phyloP scores from a whole-genome alignment of 2,113 vertebrate genomes.

The Dicaeum eximium region DNA sequence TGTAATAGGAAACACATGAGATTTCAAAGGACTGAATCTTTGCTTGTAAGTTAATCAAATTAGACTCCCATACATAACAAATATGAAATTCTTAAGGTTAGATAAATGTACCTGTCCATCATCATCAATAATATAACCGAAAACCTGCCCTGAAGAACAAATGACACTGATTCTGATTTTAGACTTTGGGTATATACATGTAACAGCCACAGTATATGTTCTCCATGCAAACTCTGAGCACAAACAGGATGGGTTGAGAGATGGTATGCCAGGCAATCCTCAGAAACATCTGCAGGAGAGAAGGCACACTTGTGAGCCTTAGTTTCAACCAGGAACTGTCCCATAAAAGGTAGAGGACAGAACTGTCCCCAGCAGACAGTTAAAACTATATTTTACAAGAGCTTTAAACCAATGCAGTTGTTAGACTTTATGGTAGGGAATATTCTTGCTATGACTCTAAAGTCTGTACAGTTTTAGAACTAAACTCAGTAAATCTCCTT shows the following conservation, averaged over 20 bases:
- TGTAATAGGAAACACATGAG: neutral
- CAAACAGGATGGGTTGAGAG: neutral
- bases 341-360: slow-evolving; percentile 10
- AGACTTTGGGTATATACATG: neutral
- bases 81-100: neutral
- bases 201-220: neutral
- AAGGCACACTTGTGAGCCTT: neutral
- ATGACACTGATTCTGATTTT: neutral
- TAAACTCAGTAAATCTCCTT: neutral
- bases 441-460: neutral
- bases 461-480: slow-evolving; percentile 2
- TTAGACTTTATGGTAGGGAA: slow-evolving; percentile 23
- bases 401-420: neutral
- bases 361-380: neutral
- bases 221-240: neutral
- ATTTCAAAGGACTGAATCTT: neutral
- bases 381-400: slow-evolving; percentile 34
- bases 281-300: neutral
- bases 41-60: neutral
- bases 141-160: neutral
- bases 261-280: neutral
- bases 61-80: neutral
- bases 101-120: neutral
- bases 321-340: neutral
- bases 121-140: neutral